Percentiles rank a stretch among this genome's conserved stretches.
Conservation (phyloP, 2,797 vertebrate species). For the Girardinus metallicus region DNA sequence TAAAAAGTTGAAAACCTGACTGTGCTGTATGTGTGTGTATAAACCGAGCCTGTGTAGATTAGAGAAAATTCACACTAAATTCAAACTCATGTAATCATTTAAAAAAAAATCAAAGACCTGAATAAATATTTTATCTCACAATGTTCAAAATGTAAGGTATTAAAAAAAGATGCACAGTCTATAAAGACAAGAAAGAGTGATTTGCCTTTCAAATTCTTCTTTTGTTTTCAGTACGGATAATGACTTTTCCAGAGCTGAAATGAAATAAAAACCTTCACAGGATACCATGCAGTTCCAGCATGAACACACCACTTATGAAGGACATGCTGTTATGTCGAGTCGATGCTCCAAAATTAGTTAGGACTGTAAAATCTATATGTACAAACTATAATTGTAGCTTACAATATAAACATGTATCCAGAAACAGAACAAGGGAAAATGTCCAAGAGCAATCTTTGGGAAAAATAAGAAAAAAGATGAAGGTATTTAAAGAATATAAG, state of each 20-base stretch:
- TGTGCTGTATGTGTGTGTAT: background rate
- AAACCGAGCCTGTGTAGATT: background rate
- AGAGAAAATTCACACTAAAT: background rate
- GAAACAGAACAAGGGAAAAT: conserved; percentile 9
- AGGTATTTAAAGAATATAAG: conserved; percentile 1
- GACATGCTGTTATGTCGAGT: background rate
- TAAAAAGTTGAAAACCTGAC: background rate
- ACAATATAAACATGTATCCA: background rate
- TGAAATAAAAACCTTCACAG: conserved; percentile 12
- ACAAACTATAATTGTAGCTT: conserved; percentile 3
- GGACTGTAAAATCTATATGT: background rate
- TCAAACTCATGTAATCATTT: background rate
- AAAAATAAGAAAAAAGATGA: conserved; percentile 4
- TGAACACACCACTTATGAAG: conserved; percentile 13
- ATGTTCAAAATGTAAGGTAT: background rate
- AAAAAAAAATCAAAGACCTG: background rate
- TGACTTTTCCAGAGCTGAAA: conserved; percentile 54
- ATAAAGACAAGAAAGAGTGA: conserved; percentile 17
- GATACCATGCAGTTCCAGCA: conserved; percentile 11
- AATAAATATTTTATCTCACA: background rate
- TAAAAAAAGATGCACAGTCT: background rate
- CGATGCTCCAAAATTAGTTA: background rate
- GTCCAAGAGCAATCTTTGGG: conserved; percentile 8
- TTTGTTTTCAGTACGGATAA: conserved; percentile 28
- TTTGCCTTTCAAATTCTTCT: conserved; percentile 32